Evolutionary conservation across 1,140 invertebrate genomes (phyloP).

Genomic region (Drosophila repletoides): DNA sequence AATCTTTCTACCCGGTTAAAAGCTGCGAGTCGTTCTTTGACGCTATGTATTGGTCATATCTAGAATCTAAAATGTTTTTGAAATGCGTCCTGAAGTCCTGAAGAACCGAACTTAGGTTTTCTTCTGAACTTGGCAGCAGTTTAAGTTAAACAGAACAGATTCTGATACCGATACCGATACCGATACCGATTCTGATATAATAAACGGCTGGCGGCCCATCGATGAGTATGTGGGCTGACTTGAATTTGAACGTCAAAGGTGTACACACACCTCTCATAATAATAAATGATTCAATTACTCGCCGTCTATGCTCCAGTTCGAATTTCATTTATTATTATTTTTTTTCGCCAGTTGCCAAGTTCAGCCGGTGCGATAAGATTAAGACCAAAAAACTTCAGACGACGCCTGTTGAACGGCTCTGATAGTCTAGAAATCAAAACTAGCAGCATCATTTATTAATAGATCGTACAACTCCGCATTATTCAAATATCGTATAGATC

Average conservation of each 20-base stretch:
- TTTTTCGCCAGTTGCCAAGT: conserved; percentile 34
- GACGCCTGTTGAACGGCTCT: background rate
- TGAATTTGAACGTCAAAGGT: background rate
- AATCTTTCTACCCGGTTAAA: no score
- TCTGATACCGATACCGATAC: no score
- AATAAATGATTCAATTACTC: background rate
- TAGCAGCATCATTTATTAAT: conserved; percentile 17
- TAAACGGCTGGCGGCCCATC: background rate
- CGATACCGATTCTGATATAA: background rate
- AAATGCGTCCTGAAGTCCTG: no score
- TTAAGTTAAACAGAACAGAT: no score
- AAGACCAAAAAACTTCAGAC: background rate
- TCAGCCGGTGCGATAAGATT: conserved; percentile 48
- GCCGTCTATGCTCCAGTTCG: conserved; percentile 6
- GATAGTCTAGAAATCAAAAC: background rate
- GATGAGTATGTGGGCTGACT: background rate
- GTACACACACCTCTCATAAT: background rate
- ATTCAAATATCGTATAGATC: no score
- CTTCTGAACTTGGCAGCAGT: no score
- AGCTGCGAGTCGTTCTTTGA: no score
- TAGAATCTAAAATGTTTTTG: no score
- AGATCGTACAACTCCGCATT: no score
- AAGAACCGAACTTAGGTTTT: no score
- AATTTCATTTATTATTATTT: conserved; percentile 11
- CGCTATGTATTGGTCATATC: no score